Evolutionary conservation across 2,797 vertebrate species (phyloP), one percentile per base, ranked within the genome.

Genomic region (Zenarchopterus dispar): DNA sequence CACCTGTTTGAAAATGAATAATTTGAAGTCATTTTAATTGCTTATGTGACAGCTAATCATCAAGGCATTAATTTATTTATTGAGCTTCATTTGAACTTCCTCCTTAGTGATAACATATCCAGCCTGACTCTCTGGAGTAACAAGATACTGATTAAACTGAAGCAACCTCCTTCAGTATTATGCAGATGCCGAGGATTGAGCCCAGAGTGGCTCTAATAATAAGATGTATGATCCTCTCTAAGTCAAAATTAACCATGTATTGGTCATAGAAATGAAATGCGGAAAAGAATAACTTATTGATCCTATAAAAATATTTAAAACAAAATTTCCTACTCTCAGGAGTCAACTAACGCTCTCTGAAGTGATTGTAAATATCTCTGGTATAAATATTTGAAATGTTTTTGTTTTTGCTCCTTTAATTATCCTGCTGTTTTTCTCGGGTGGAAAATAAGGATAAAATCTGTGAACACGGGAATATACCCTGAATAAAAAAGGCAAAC

Each of bases 21-120:
- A 92, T 89, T 88, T 90, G 84, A 88, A 91, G 86, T 90, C 85
- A 91, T 92, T 92, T 91, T 92, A 90, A 92, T 92, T 92, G 91
- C 89, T 90, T 92, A 92, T 93, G 90, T 91, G 90, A 91, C 89
- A 90, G 90, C 90, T 92, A 92, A 92, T 93, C 91, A 91, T 90
- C 89, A 91, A 89, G 89, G 87, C 91, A 91, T 91, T 91, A 85
- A 91, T 92, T 92, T 91, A 91, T 93, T 93, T 92, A 92, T 92
- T 86, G 87, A 80, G 88, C 85, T 88, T 89, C 89, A 90, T 93
- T 91, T 93, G 91, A 92, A 91, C 89, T 93, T 92, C 90, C 90
- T 93, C 91, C 90, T 91, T 85, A 82, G 88, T 89, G 91, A 93
- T 93, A 92, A 91, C 91, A 89, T 89, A 91, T 92, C 91, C 89